phyloP scores from a whole-genome alignment of 1,140 invertebrate genomes.

The Bombus turneri region DNA sequence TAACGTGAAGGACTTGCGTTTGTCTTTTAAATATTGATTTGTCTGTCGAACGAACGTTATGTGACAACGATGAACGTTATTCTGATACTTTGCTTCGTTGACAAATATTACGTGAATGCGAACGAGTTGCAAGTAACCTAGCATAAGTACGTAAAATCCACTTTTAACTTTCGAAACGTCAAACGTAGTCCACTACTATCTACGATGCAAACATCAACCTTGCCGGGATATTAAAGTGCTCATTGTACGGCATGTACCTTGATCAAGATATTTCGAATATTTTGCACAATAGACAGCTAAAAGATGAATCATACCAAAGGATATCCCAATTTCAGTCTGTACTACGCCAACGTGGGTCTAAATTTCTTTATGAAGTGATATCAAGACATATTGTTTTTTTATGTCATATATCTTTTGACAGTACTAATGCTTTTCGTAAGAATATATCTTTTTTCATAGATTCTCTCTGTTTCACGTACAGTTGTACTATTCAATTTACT shows the following conservation, averaged over 20 bases:
- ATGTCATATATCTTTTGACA: constrained; percentile 35
- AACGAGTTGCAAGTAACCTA: constrained; percentile 57
- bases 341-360: background rate
- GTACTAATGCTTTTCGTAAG: constrained; percentile 5
- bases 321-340: background rate
- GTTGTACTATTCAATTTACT: background rate
- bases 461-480: background rate
- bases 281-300: constrained; percentile 19
- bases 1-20: constrained; percentile 65
- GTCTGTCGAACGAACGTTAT: constrained; percentile 53
- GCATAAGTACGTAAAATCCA: constrained; percentile 59
- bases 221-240: constrained; percentile 59
- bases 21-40: constrained; percentile 74
- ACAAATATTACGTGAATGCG: constrained; percentile 20
- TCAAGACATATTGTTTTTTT: constrained; percentile 31
- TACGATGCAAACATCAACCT: constrained; percentile 63
- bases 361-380: constrained; percentile 4
- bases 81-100: constrained; percentile 14
- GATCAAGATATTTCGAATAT: constrained; percentile 49
- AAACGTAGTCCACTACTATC: constrained; percentile 61
- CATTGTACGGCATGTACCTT: constrained; percentile 38
- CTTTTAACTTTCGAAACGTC: constrained; percentile 53
- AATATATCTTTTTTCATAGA: background rate
- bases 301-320: constrained; percentile 7
- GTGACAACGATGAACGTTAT: constrained; percentile 62